A percentile compares a stretch with the other conserved stretches of the same genome.
These are phyloP conservation scores for Nematolebias whitei DNA, from an alignment of 2,113 vertebrate genomes.

Conservation along the genomic window DNA sequence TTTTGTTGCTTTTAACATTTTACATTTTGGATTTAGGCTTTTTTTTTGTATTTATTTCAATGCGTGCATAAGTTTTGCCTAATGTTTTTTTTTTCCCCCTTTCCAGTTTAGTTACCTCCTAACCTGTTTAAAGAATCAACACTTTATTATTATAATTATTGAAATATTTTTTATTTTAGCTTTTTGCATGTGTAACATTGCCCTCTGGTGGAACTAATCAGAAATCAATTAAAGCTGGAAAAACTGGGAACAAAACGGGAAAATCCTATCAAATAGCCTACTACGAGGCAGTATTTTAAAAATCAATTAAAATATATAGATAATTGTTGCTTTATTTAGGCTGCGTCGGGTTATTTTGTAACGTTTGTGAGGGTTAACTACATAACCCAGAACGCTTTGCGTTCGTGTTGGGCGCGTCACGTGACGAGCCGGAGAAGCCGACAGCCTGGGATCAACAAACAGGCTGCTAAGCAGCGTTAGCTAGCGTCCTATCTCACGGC, in stretches of 20 bases:
- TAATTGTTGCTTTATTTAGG: background rate
- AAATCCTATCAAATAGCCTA: background rate
- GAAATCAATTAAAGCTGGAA: background rate
- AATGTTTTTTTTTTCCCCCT: no score
- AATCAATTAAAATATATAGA: no score
- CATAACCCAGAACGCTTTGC: conserved; percentile 46
- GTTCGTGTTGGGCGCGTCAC: conserved; percentile 31
- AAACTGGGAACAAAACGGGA: background rate
- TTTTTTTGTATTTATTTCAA: no score
- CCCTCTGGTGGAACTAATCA: conserved; percentile 42
- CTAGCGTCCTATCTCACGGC: conserved; percentile 41
- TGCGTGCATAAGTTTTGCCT: no score
- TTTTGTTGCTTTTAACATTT: no score
- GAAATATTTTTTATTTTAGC: no score
- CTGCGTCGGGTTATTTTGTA: no score
- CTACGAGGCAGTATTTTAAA: no score
- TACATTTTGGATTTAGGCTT: no score
- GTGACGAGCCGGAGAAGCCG: conserved; percentile 56
- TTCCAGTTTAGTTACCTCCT: no score
- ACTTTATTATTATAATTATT: no score
- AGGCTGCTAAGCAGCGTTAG: conserved; percentile 60
- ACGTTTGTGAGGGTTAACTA: conserved; percentile 4
- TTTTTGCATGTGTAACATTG: conserved; percentile 28
- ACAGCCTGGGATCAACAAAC: conserved; percentile 60
- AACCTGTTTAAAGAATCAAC: no score